phyloP scores from a whole-genome alignment of 2,113 vertebrate genomes.

The Theropithecus gelada region DNA sequence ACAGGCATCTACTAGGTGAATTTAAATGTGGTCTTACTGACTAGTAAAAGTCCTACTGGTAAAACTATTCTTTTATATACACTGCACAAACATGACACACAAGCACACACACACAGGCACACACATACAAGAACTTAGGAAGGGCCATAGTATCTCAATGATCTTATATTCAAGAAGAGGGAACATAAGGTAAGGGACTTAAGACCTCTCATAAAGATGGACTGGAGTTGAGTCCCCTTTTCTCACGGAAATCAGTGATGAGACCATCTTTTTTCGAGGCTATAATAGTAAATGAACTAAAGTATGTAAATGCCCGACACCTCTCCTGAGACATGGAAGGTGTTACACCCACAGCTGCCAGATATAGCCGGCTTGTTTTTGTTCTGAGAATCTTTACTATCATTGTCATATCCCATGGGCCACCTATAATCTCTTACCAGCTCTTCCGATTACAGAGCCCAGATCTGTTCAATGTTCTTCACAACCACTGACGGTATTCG shows the following conservation, averaged over 20 bases:
- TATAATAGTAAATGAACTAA: background rate
- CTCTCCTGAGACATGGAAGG: too few relatives aligned
- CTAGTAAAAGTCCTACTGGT: background rate
- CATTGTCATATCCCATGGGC: rapidly evolving
- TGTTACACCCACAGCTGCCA: background rate
- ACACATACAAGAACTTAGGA: background rate
- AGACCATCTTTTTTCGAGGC: rapidly evolving
- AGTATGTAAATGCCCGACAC: rapidly evolving
- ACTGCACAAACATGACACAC: too few relatives aligned
- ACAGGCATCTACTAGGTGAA: background rate
- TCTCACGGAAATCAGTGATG: too few relatives aligned
- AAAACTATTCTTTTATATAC: background rate
- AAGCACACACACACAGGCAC: too few relatives aligned
- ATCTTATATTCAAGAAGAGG: background rate
- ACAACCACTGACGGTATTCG: rapidly evolving
- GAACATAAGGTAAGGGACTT: background rate
- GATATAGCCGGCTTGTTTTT: background rate
- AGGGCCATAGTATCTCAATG: background rate
- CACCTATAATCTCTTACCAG: too few relatives aligned
- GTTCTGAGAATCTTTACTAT: background rate
- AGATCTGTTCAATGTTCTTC: too few relatives aligned
- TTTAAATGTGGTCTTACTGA: background rate
- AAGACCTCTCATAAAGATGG: background rate
- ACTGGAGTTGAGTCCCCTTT: background rate
- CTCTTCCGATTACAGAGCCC: background rate